Base-by-base conservation (phyloP, 2,888 invertebrate species). In the Cantharis lateralis region DNA sequence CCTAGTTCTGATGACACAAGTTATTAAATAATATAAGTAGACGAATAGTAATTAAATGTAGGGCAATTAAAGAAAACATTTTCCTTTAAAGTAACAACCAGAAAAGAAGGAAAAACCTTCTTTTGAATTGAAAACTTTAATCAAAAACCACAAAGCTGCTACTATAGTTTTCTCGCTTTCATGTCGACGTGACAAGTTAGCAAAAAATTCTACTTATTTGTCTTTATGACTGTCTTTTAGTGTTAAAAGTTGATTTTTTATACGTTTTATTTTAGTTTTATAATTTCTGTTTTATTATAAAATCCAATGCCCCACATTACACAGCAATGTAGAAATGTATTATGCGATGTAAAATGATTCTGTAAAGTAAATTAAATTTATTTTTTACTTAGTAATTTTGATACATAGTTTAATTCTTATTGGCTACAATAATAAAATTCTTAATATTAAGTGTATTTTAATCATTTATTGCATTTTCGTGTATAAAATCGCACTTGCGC, bases 401-500 rank as follows among this genome's bases (percentile, higher is more conserved):
- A 13, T 28, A 28, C 3, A 28, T 13, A 13, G 26, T 11, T 10
- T 28, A 32, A 32, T 32, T 3, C 32, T 13, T 32, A 48, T 48
- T 48, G 4, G n/a, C 2, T n/a, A 48, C 2, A n/a, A 48, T 13
- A n/a, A 48, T n/a, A 1, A n/a, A n/a, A n/a, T n/a, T 48, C n/a
- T 7, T n/a, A 48, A 48, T 48, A n/a, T 1, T 7, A 13, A 1
- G n/a, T 48, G n/a, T n/a, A 48, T 48, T 48, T 48, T 48, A 48
- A 48, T n/a, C 48, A 48, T 13, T 48, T n/a, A 48, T 48, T 48
- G 48, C 48, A n/a, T 48, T 64, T 64, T 48, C 70, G 63, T 48
- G 48, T 66, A 70, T 48, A 74, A 20, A 48, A 28, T 68, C 63
- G 72, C 78, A 79, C 80, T 72, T 78, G 80, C 80, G 80, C 75